These are phyloP conservation scores for Drosophila teissieri DNA, from an alignment of 1,140 invertebrate species.

Conservation along the genomic window DNA sequence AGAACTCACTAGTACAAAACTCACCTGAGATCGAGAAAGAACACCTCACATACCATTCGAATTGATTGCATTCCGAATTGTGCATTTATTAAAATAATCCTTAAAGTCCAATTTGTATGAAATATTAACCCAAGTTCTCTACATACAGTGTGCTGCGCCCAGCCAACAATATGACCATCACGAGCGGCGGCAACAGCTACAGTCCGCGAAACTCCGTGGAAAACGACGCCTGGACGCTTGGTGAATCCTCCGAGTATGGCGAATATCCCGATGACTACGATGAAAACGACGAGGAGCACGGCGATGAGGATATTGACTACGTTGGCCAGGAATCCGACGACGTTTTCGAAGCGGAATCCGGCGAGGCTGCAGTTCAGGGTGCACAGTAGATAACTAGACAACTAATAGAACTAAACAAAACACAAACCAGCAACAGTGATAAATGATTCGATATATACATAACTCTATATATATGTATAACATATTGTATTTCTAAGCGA, in stretches of 20 bases:
- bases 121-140: conserved; percentile 12
- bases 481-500: conserved; percentile 70
- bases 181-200: conserved; percentile 64
- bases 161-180: conserved; percentile 72
- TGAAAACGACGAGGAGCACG: conserved; percentile 49
- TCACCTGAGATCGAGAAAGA: conserved; percentile 20
- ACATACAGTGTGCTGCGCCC: conserved; percentile 57
- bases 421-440: conserved; percentile 74
- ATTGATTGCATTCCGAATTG: conserved; percentile 33
- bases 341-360: conserved; percentile 64
- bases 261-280: conserved; percentile 66
- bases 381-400: conserved; percentile 16
- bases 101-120: background rate
- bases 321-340: conserved; percentile 68
- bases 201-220: conserved; percentile 76
- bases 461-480: conserved; percentile 59
- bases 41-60: conserved; percentile 36
- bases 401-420: conserved; percentile 1
- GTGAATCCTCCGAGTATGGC: conserved; percentile 71
- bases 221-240: conserved; percentile 79
- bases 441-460: conserved; percentile 69
- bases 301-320: conserved; percentile 30
- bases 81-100: conserved; percentile 10
- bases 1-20: conserved; percentile 31
- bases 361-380: conserved; percentile 45